Evolutionary conservation across 2,888 invertebrate species (phyloP).

Genomic region (Acleris cristana): DNA sequence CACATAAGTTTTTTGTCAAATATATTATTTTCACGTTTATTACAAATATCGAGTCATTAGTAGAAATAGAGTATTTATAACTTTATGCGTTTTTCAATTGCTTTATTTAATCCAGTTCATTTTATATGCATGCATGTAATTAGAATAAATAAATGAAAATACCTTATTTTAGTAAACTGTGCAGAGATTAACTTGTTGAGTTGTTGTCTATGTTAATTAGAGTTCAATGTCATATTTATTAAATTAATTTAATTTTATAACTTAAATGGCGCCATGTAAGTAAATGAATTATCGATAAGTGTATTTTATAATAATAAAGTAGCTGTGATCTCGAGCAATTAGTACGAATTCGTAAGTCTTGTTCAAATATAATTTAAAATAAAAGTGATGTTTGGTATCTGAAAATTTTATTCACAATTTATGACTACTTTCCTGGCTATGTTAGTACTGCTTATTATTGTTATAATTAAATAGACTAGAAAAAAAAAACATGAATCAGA

Average conservation of each 20-base stretch:
- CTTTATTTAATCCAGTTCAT: too few relatives aligned
- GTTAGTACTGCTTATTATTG: neutral
- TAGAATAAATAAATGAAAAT: conserved; percentile 22
- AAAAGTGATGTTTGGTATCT: conserved; percentile 47
- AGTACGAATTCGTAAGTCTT: conserved; percentile 76
- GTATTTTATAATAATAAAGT: conserved; percentile 17
- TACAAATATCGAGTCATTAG: conserved; percentile 13
- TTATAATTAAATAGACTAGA: too few relatives aligned
- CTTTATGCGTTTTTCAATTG: neutral
- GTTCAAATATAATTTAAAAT: conserved; percentile 55
- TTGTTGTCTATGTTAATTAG: conserved; percentile 23
- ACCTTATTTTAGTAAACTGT: conserved; percentile 8
- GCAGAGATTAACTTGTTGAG: conserved; percentile 24
- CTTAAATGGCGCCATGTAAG: neutral
- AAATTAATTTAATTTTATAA: conserved; percentile 29
- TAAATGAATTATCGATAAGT: neutral
- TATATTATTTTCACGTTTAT: too few relatives aligned
- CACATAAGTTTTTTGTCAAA: neutral
- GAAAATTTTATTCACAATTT: conserved; percentile 45
- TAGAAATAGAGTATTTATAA: neutral
- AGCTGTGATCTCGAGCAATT: conserved; percentile 80
- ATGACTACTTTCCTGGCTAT: neutral
- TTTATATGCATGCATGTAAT: conserved; percentile 30
- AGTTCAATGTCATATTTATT: conserved; percentile 43
- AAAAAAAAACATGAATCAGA: too few relatives aligned